Evolutionary conservation across 2,888 invertebrate genomes (phyloP), one percentile per base, ranked within the genome.

Genomic region (Globia sparganii): DNA sequence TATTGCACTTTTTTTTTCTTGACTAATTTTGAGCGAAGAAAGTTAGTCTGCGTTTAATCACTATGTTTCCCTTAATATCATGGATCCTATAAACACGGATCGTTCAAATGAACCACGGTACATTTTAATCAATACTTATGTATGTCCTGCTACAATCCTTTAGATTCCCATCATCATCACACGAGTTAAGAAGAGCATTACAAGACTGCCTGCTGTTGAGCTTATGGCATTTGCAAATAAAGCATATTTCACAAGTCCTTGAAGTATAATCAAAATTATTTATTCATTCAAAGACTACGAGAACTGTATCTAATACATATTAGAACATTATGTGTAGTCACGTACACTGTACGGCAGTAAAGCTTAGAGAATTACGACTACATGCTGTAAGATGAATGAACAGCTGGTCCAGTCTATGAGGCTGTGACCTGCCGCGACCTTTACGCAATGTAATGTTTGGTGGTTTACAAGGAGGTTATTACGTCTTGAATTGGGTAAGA

Each of bases 381-480:
- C 40, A 15, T 13, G 34, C 21, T 62, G 46, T 6, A n/a, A 15
- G 2, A 15, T 31, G 31, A 9, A 21, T 18, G 0, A 6, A 53
- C 15, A 46, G 34, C 49, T 78, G 40, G 21, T 1, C 31, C 49
- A 37, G 11, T 4, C 40, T 25, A 2, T 56, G 46, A 25, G 40
- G 46, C n/a, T 31, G 6, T 25, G 43, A 67, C 62, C 59, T 25
- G 65, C 43, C 0, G 15, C 53, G 64, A 72, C 64, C 71, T 73
- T 59, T 34, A 72, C 61, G 34, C 69, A 58, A 79, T 72, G 21
- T 72, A 58, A 79, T 72, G 21, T 49, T 68, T 31, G 31, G n/a
- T 31, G 31, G n/a, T 53, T 40, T 37, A 59, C 15, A 18, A 49
- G 4, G 25, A 21, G 43, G 25, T 21, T 59, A 25, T 37, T 43